phyloP scores from a whole-genome alignment of 2,797 vertebrate genomes.

The Sebastes trivittatus region DNA sequence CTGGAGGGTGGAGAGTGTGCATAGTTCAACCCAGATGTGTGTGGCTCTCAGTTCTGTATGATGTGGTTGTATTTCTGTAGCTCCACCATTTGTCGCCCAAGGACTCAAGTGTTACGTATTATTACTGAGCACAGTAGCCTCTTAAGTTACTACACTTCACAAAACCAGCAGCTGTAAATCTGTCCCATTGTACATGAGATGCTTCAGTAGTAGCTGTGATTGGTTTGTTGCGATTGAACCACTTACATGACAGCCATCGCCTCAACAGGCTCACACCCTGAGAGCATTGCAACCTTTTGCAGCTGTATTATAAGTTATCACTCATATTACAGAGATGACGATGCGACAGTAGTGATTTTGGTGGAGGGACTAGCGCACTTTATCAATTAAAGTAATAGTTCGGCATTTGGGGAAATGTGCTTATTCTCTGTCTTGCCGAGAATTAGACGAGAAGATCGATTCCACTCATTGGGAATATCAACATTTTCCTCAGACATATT shows the following conservation, averaged over 20 bases:
- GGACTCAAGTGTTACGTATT: neutral
- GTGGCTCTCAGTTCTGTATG: neutral
- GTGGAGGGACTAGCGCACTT: no score
- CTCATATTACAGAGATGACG: no score
- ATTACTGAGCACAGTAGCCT: neutral
- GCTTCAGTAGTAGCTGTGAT: neutral
- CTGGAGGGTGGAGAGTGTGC: neutral
- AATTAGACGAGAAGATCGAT: no score
- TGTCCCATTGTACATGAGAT: neutral
- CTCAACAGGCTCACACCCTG: neutral
- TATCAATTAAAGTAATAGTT: no score
- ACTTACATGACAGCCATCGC: neutral
- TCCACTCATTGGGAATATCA: no score
- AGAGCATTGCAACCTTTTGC: no score
- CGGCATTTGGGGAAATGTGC: no score
- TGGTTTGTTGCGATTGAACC: neutral
- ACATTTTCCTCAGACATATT: neutral
- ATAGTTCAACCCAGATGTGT: neutral
- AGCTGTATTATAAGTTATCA: no score
- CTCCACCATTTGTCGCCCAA: neutral
- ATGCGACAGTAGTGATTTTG: no score
- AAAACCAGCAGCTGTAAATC: neutral
- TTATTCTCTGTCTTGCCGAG: no score
- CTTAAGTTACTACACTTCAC: neutral
- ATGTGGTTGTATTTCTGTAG: slow-evolving; percentile 10